Evolutionary conservation across 2,797 vertebrate genomes (phyloP), one percentile per base, ranked within the genome.

Genomic region (Cheirogaleus major): DNA sequence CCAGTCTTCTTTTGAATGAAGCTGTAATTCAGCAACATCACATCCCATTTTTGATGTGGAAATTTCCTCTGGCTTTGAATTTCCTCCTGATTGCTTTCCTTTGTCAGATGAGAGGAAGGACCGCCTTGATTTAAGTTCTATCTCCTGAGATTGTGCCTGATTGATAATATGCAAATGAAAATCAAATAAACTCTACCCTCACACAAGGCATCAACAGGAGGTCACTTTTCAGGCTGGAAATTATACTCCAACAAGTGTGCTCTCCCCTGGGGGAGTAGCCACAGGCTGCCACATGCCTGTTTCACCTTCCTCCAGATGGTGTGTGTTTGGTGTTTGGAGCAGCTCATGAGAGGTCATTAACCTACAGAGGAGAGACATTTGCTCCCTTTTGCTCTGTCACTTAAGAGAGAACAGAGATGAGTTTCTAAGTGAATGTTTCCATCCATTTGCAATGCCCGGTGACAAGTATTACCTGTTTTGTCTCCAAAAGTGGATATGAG

Each of bases 331-430:
- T 82, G 30, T 96, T 95, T 96, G 86, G 92, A 59, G 50, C 48
- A 88, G 78, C 88, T 95, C 63, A 80, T 95, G 89, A 92, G 91
- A 83, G 97, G 89, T 96, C 91, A 95, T 50, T 93, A 94, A 94
- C 91, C 89, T 83, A 72, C 11, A 15, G 72, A 89, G 70, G 35
- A 32, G 83, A 32, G 81, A 96, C 96, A 93, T 96, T 97, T 97
- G 93, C 83, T 91, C 80, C 80, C 63, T 89, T 93, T 81, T 96
- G 95, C 95, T 97, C 75, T 95, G 85, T 93, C 87, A 96, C 93
- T 88, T 94, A 89, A 89, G 72, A 91, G 50, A 76, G 25, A 79
- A 38, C 52, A 59, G 65, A 94, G 41, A 75, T 86, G 35, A 85
- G 57, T 93, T 94, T 93, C 63, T 78, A 89, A 87, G 70, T 18